Base-by-base conservation (phyloP, 2,888 invertebrate species). In the Agrotis ipsilon region DNA sequence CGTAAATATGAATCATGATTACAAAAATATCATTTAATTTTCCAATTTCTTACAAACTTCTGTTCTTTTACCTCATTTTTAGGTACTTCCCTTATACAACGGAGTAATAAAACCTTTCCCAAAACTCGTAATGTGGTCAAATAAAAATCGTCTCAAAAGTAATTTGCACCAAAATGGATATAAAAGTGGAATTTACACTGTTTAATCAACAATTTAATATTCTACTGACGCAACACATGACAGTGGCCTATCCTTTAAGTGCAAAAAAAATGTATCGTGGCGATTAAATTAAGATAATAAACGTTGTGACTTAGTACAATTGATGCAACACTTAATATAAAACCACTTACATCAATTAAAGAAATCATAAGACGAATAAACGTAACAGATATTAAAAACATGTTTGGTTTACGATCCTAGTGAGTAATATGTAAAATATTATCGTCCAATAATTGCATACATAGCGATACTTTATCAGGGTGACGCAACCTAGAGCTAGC, bases 391-490 rank as follows among this genome's bases (percentile, higher is more conserved):
- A 62, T 60, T 73, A 68, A 45, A 72, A 78, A 72, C 80, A 27
- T 19, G 84, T 83, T 76, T 78, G 59, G 64, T 78, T 80, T 78
- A 75, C 61, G 64, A 76, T 78, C 54, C 58, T 72, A 72, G 27
- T 62, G 51, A 57, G 61, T 74, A 27, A 59, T 55, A 70, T 76
- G 65, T 74, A 71, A 79, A 75, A 80, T 75, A 72, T 78, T 62
- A 81, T 78, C 77, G 79, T 84, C 73, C 62, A 82, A 81, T 77
- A 78, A 70, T 71, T 65, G 80, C 75, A 79, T 72, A 54, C 24
- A 19, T 63, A 58, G 14, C 21, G 39, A 57, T 45, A 80, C 76
- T 77, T 76, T 74, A 58, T 72, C 48, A 62, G 11, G 27, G 27
- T 84, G 76, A 75, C 71, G 81, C 84, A 86, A 86, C 77, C 39